Evolutionary conservation across 23 tunicate species (phyloP).

Genomic region (Botrylloides violaceus): DNA sequence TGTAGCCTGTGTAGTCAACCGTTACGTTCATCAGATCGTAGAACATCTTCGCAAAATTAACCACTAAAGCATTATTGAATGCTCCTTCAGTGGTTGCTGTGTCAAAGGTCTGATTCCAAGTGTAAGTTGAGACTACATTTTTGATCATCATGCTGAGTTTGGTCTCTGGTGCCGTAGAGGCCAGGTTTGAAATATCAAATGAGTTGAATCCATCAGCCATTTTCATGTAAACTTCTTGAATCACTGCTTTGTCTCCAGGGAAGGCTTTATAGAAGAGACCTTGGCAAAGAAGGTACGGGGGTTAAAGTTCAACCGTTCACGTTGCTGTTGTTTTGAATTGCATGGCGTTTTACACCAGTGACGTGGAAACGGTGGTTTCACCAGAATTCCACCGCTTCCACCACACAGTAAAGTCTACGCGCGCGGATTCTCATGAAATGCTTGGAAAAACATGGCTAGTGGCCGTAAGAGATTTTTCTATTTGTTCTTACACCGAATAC

Average conservation of each 20-base stretch:
- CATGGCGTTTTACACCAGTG: too few species aligned
- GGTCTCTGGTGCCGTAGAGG: constrained; percentile 5
- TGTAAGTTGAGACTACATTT: background rate
- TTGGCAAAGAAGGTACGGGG: background rate
- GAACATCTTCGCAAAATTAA: constrained; percentile 15
- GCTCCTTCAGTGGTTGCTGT: background rate
- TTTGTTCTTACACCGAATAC: too few species aligned
- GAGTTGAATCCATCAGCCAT: constrained; percentile 23
- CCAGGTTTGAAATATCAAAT: background rate
- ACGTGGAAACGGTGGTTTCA: too few species aligned
- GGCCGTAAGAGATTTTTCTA: too few species aligned
- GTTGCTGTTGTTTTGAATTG: too few species aligned
- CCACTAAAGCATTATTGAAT: background rate
- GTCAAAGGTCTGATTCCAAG: background rate
- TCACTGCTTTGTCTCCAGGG: constrained; percentile 5
- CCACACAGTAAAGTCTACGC: too few species aligned
- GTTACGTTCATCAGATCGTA: constrained; percentile 18
- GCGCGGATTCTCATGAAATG: too few species aligned
- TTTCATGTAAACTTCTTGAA: constrained; percentile 1
- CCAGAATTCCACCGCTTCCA: too few species aligned
- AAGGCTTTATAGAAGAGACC: constrained; percentile 8
- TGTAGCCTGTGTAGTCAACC: background rate
- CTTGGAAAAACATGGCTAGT: too few species aligned
- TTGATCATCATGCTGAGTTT: constrained; percentile 16
- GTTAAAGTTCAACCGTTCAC: too few species aligned